phyloP scores from a whole-genome alignment of 2,113 vertebrate genomes.

The Sylvietta virens region DNA sequence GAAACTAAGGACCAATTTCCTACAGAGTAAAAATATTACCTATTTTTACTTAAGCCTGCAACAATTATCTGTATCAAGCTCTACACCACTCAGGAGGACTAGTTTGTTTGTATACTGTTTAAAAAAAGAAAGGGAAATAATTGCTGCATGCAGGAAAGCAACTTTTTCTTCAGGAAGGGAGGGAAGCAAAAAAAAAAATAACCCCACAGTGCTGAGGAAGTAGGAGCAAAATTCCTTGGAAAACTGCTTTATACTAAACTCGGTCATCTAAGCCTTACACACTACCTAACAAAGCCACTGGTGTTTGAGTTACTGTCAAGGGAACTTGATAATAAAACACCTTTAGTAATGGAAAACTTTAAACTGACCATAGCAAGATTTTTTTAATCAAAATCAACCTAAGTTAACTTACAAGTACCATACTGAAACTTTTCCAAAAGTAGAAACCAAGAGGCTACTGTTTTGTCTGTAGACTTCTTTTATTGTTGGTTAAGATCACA shows the following conservation, averaged over 20 bases:
- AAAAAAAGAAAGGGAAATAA: background rate
- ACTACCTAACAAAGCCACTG: background rate
- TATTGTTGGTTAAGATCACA: background rate
- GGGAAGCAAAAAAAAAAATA: no score
- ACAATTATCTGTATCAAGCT: background rate
- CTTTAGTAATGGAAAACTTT: constrained; percentile 4
- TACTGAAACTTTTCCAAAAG: background rate
- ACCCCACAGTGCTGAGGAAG: background rate
- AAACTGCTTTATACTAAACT: background rate
- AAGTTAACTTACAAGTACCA: background rate
- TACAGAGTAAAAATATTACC: background rate
- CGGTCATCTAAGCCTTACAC: background rate
- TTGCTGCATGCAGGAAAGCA: background rate
- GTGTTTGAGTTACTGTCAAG: background rate
- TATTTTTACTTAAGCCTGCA: background rate
- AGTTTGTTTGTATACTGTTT: background rate
- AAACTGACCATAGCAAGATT: background rate
- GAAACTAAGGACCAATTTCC: background rate
- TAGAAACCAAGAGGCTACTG: background rate
- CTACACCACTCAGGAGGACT: background rate
- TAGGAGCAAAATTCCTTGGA: background rate
- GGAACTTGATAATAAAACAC: constrained; percentile 23
- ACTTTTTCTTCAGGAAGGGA: background rate
- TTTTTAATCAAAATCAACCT: background rate
- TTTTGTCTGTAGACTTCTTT: background rate